Percentiles rank a stretch among this genome's conserved stretches.
These are phyloP conservation scores for Oryzaephilus surinamensis DNA, from an alignment of 1,140 invertebrate species.

Conservation along the genomic window DNA sequence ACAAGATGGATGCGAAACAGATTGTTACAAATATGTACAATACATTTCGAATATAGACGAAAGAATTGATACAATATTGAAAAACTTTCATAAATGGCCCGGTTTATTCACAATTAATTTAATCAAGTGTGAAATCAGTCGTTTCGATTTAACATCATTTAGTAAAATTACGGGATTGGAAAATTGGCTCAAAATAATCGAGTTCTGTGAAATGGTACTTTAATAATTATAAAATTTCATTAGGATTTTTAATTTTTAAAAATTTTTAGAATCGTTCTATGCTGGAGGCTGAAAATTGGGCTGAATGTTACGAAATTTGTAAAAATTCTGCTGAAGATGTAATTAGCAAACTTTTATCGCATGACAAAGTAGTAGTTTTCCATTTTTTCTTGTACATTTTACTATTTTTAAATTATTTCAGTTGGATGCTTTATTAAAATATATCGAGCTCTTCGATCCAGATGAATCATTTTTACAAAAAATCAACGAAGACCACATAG, in stretches of 20 bases:
- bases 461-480: conserved; percentile 11
- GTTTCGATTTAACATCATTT: conserved; percentile 12
- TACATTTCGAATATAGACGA: conserved; percentile 27
- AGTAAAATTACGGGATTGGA: conserved; percentile 26
- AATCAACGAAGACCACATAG: conserved; percentile 33
- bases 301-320: not conserved
- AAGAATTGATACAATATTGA: conserved; percentile 31
- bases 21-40: conserved; percentile 26
- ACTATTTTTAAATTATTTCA: conserved; percentile 13
- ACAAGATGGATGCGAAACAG: conserved; percentile 18
- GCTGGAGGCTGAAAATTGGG: conserved; percentile 4
- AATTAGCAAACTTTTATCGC: not conserved
- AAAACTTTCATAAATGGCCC: conserved; percentile 33
- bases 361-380: not conserved
- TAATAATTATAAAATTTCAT: too few species aligned
- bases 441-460: conserved; percentile 19
- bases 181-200: conserved; percentile 38
- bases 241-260: too few species aligned
- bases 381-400: not conserved
- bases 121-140: conserved; percentile 26
- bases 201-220: conserved; percentile 40
- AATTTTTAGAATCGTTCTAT: too few species aligned
- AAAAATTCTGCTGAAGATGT: not conserved
- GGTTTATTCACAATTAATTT: conserved; percentile 27
- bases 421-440: conserved; percentile 18